Evolutionary conservation across 2,797 vertebrate genomes (phyloP).

Genomic region (Notolepis coatsorum): DNA sequence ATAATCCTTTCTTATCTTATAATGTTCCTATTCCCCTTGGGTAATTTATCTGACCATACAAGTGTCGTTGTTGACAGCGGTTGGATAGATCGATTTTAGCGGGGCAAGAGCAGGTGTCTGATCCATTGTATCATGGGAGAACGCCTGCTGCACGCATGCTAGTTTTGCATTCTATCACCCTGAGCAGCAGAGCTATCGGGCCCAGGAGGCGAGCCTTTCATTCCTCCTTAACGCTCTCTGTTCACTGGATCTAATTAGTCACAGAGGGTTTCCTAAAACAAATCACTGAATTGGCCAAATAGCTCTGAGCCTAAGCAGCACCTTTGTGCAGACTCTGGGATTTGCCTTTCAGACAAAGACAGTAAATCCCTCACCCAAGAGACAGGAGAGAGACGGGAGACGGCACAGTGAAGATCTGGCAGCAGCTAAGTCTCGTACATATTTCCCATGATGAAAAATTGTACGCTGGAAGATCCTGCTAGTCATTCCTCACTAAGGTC

Average conservation of each 20-base stretch:
- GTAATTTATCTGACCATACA: too few relatives aligned
- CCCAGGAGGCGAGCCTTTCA: background rate
- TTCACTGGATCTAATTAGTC: background rate
- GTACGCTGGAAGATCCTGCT: too few relatives aligned
- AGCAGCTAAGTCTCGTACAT: background rate
- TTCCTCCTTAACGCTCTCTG: background rate
- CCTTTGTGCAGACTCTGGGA: background rate
- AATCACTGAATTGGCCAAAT: background rate
- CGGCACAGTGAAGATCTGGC: background rate
- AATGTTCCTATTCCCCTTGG: too few relatives aligned
- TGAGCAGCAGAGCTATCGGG: background rate
- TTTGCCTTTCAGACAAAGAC: conserved; percentile 8
- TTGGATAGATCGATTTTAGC: too few relatives aligned
- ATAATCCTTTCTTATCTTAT: too few relatives aligned
- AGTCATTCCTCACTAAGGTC: too few relatives aligned
- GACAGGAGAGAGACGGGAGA: background rate
- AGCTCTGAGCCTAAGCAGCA: background rate
- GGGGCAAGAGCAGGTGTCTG: background rate
- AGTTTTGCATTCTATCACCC: background rate
- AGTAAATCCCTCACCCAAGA: background rate
- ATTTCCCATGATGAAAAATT: conserved; percentile 12
- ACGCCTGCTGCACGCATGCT: background rate
- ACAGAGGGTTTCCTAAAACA: background rate
- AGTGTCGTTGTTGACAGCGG: too few relatives aligned
- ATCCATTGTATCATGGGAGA: background rate